Base-by-base conservation (phyloP, 2,797 vertebrate genomes). In the Clarias fuscus region DNA sequence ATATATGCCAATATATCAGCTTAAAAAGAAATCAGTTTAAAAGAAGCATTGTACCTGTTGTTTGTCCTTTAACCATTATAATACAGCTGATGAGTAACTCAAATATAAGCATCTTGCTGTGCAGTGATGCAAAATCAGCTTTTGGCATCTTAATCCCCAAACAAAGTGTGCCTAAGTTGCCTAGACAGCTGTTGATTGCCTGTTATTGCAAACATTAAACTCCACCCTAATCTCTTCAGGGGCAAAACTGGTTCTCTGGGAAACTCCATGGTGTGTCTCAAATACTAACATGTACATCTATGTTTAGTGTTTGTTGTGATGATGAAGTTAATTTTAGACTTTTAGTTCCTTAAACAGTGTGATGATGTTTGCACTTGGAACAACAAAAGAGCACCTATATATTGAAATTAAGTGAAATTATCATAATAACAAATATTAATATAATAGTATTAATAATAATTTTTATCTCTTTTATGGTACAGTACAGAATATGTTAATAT, bases 231-330 rank as follows among this genome's bases (percentile, higher is more conserved):
- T 72, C 27, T 48, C 17, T 22, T 80, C n/a, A 72, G n/a, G 53
- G 20, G 84, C 20, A 59, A 33, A 85, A 85, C 84, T 10, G 65
- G 75, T 85, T 85, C 15, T 68, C 27, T 71, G 15, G 14, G 24
- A 84, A 62, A 73, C 30, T 24, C 5, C 13, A 17, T 15, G 11
- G 30, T 83, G 20, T 83, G 53, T 72, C 30, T 15, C n/a, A 59
- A 72, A 53, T 33, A 30, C 11, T 27, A 67, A 22, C 64, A 43
- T 81, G 18, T 22, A 37, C 27, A 33, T 78, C 27, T 13, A 2
- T 62, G 48, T 27, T 65, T 15, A 30, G 15, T 70, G 68, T 72
- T 72, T 5, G 43, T 8, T 71, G 18, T 22, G 1, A 71, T 10
- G 37, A 20, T 71, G 33, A 22, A 13, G 65, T 13, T 68, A 14